Base-by-base conservation (phyloP, 2,888 invertebrate genomes). In the Mactromeris polynyma region DNA sequence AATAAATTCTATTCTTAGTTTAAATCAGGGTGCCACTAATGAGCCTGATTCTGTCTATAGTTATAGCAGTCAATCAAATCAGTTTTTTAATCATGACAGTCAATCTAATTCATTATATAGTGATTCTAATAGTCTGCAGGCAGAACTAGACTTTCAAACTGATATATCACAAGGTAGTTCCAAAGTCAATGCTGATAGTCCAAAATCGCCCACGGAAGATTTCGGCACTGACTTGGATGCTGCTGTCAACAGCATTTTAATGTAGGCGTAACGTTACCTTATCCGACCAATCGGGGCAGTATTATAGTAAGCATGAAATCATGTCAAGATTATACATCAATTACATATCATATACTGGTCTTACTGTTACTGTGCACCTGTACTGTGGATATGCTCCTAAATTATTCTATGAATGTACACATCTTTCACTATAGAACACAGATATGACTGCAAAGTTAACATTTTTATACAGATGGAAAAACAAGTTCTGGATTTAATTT, bases 1-100 rank as follows among this genome's bases (percentile, higher is more conserved):
- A 91, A 98, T 98, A 94, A 98, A 98, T 96, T 98, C 98, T 95
- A 98, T 98, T 95, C 97, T 98, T 91, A 98, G 98, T 96, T 97
- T 94, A 36, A 93, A 90, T 80, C 92, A 92, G 78, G 86, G 85
- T 64, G 90, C 82, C 81, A 83, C 83, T 79, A 87, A 82, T 77
- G 79, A 81, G n/a, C 33, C 77, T 19, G 64, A 78, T n/a, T 73
- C 88, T 83, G 81, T 83, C 14, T 90, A 87, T 78, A 81, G n/a
- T 54, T 85, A 77, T 42, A 89, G 64, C 86, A 19, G 33, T 33
- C 89, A 91, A 85, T 88, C 89, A 79, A 85, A 85, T 91, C 86
- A 85, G 14, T 40, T 86, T 33, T 86, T 81, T 58, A 58, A 69
- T 77, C 87, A 36, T 42, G 69, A 78, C 73, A 87, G 87, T 86